phyloP scores from a whole-genome alignment of 2,888 invertebrate genomes.

The Neoscelio sp. region DNA sequence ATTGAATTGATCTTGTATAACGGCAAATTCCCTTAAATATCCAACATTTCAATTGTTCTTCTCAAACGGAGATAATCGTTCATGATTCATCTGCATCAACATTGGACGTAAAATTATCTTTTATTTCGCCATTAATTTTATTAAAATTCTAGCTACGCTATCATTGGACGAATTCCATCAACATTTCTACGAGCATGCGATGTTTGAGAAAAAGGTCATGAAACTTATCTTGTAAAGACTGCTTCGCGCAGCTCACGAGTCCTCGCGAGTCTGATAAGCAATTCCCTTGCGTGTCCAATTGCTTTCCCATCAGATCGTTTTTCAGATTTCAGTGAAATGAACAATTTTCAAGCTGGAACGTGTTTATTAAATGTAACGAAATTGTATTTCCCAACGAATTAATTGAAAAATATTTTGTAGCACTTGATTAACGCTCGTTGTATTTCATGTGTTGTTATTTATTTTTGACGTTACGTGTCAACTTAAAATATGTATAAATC shows the following conservation, averaged over 20 bases:
- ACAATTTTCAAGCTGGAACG: constrained; percentile 42
- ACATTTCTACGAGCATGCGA: constrained; percentile 23
- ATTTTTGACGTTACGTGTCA: too few relatives aligned
- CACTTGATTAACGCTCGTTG: too few relatives aligned
- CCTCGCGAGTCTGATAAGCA: constrained; percentile 48
- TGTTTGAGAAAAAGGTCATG: constrained; percentile 47
- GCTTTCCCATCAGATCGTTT: constrained; percentile 63
- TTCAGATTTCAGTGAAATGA: constrained; percentile 52
- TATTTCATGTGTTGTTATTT: too few relatives aligned
- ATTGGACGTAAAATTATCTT: background rate
- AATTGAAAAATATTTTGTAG: constrained; percentile 6
- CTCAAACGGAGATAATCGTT: too few relatives aligned
- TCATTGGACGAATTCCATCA: constrained; percentile 16
- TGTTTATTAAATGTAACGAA: constrained; percentile 42
- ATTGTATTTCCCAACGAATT: constrained; percentile 34
- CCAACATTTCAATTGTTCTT: too few relatives aligned
- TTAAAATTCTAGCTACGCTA: constrained; percentile 2
- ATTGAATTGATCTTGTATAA: too few relatives aligned
- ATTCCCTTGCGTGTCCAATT: constrained; percentile 65
- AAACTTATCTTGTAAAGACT: constrained; percentile 48
- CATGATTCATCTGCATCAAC: too few relatives aligned
- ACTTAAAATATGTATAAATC: too few relatives aligned
- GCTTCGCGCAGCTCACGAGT: constrained; percentile 20
- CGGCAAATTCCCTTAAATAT: too few relatives aligned
- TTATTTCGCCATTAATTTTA: constrained; percentile 18